Evolutionary conservation across 2,797 vertebrate species (phyloP), one percentile per base, ranked within the genome.

Genomic region (Tolypeutes matacus): DNA sequence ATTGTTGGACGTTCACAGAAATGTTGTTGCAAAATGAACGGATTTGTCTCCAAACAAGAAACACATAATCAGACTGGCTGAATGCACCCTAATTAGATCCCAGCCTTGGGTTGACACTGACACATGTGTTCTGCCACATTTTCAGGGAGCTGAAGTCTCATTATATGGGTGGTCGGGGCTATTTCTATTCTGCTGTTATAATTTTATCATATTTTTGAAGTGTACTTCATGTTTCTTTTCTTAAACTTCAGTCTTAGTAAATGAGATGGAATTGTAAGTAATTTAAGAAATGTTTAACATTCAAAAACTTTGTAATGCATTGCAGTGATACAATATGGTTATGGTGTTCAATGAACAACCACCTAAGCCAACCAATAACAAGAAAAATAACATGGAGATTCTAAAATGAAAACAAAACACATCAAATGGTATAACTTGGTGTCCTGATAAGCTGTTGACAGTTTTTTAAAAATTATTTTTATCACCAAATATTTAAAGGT

Each of bases 71-170:
- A 94, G 49, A 95, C 93, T 76, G 86, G 91, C 88, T 97, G 97
- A 97, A 97, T 97, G 96, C 4, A 10, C 56, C 85, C 93, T 98
- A 98, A 98, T 98, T 98, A 98, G 96, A 95, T 89, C 86, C 97
- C 70, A 14, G 36, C 75, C 93, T 96, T 96, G 94, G 96, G 86
- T 96, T 98, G 97, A 97, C 97, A 98, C 88, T 97, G 97, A 98
- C 97, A 96, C 97, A 78, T 85, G 85, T 70, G 69, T 81, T 81
- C 51, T 58, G 92, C 96, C 95, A 97, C 93, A 60, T 95, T 96
- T 96, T 97, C 56, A 3, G 31, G 96, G 88, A 98, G 96, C 87
- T 96, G 58, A 85, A 95, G 93, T 94, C 94, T 98, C 97, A 97
- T 98, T 98, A 97, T 93, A 96, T 95, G 96, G 88, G 97, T 97